Conservation (phyloP, 30 jellyfish, hydroid and myxozoan species). For the Hydra vulgaris region DNA sequence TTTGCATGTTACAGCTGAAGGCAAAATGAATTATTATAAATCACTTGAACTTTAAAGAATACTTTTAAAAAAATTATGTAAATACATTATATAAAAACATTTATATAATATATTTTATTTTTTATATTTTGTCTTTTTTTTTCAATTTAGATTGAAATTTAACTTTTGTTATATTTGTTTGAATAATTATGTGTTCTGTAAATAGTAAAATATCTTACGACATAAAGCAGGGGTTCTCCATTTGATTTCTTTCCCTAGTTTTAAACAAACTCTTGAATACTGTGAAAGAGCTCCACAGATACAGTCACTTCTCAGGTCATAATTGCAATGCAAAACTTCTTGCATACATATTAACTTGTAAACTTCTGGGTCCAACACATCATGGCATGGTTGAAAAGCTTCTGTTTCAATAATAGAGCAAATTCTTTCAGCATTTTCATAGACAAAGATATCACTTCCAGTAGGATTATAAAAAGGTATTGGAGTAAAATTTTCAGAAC, state of each 20-base stretch:
- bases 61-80: background rate
- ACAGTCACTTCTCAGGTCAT: slow-evolving; percentile 60
- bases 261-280: slow-evolving; percentile 76
- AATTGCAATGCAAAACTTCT: slow-evolving; percentile 73
- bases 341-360: slow-evolving; percentile 82
- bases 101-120: too few relatives aligned
- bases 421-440: slow-evolving; percentile 46
- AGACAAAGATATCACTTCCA: slow-evolving; percentile 18
- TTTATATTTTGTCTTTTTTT: too few relatives aligned
- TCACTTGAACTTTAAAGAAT: too few relatives aligned
- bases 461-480: slow-evolving; percentile 35
- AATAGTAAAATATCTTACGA: slow-evolving; percentile 84
- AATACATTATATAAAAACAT: background rate
- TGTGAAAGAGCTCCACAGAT: slow-evolving; percentile 64
- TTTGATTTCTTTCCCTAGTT: slow-evolving; percentile 42
- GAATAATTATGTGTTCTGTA: too few relatives aligned
- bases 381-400: slow-evolving; percentile 72
- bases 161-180: too few relatives aligned
- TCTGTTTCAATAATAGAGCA: slow-evolving; percentile 61
- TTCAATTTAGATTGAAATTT: too few relatives aligned
- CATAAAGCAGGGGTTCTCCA: slow-evolving; percentile 84
- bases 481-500: slow-evolving; percentile 44
- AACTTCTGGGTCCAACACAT: slow-evolving; percentile 20
- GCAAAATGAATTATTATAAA: too few relatives aligned
- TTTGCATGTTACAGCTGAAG: slow-evolving; percentile 66